Evolutionary conservation across 1,140 invertebrate species (phyloP).

Genomic region (Diploscapter pachys): DNA sequence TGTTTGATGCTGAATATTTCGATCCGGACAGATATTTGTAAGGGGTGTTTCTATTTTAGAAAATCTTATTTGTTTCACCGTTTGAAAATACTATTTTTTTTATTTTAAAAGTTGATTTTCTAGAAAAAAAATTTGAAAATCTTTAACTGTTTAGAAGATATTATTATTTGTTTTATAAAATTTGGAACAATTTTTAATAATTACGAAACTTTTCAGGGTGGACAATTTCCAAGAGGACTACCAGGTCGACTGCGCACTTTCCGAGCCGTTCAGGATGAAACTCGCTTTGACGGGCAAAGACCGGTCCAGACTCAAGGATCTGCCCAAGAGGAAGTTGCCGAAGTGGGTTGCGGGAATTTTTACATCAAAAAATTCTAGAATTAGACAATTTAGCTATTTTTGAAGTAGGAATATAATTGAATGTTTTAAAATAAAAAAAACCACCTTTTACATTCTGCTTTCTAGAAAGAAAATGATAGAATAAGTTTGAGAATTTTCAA

Average conservation of each 20-base stretch:
- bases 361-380: too few species aligned
- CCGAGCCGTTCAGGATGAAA: not conserved
- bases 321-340: conserved; percentile 19
- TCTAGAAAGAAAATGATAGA: too few species aligned
- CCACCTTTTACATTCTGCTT: too few species aligned
- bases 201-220: conserved; percentile 9
- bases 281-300: conserved; percentile 18
- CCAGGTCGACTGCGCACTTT: conserved; percentile 3
- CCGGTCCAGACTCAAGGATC: conserved; percentile 21
- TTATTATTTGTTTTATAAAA: not conserved
- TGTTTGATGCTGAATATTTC: not conserved
- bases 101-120: too few species aligned
- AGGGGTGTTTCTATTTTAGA: not conserved
- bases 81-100: too few species aligned
- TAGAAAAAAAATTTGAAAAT: too few species aligned
- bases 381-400: too few species aligned
- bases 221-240: conserved; percentile 30
- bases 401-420: too few species aligned
- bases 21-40: conserved; percentile 4
- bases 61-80: too few species aligned
- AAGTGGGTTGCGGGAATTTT: not conserved
- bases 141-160: not conserved
- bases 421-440: too few species aligned
- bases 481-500: too few species aligned
- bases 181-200: conserved; percentile 8